Percentiles rank a stretch among this genome's conserved stretches.
These are phyloP conservation scores for Temnothorax ravouxi DNA, from an alignment of 2,888 invertebrate species.

Conservation along the genomic window DNA sequence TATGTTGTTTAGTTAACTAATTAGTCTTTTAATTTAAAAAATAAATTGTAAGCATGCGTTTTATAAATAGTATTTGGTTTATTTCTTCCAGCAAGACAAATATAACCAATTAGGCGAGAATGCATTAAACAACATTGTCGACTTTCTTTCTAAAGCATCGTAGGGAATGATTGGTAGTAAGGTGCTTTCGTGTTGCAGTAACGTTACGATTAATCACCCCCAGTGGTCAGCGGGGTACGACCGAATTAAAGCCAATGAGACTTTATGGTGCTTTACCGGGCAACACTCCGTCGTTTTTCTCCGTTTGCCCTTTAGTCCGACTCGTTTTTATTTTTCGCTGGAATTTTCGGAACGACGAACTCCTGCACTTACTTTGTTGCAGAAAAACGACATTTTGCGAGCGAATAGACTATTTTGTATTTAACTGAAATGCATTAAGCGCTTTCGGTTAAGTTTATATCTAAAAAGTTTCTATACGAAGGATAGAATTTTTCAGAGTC, in stretches of 20 bases:
- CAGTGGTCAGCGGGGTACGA: slow-evolving; percentile 61
- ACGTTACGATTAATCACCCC: slow-evolving; percentile 73
- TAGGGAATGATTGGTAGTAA: slow-evolving; percentile 48
- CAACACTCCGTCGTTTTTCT: slow-evolving; percentile 17
- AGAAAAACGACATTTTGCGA: slow-evolving; percentile 31
- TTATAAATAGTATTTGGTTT: neutral
- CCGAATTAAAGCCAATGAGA: slow-evolving; percentile 75
- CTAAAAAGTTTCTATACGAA: neutral
- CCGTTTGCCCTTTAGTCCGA: slow-evolving; percentile 27
- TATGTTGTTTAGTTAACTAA: neutral
- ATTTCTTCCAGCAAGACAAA: neutral
- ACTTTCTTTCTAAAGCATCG: slow-evolving; percentile 49
- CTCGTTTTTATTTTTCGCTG: slow-evolving; percentile 18
- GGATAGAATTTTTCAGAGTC: neutral
- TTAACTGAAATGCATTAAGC: slow-evolving; percentile 1
- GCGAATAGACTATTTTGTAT: slow-evolving; percentile 9
- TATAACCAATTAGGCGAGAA: slow-evolving; percentile 24
- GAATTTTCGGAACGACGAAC: slow-evolving; percentile 44
- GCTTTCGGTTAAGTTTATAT: slow-evolving; percentile 16
- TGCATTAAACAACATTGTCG: slow-evolving; percentile 42
- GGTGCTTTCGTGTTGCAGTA: slow-evolving; percentile 51
- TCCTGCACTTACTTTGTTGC: slow-evolving; percentile 16
- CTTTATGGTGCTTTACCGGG: slow-evolving; percentile 61
- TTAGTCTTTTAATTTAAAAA: neutral
- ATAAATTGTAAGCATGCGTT: neutral